Percentiles rank a stretch among this genome's conserved stretches.
phyloP scores from a whole-genome alignment of 2,888 invertebrate species.

The Sceliomorpha sp. region DNA sequence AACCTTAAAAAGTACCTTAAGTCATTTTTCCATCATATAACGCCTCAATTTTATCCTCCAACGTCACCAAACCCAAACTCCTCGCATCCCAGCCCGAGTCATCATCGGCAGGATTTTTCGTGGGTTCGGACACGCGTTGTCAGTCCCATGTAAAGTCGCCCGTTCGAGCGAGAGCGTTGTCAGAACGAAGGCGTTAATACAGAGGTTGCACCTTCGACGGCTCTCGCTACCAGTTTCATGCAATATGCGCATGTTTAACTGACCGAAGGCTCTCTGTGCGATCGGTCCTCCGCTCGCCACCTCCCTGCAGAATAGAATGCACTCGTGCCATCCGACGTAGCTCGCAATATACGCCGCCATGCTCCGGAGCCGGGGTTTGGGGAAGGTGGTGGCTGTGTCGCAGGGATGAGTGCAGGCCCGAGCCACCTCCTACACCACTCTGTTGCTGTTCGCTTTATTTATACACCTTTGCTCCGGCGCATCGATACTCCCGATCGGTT shows the following conservation, averaged over 20 bases:
- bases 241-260: constrained; percentile 81
- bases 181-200: constrained; percentile 78
- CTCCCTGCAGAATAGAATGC: constrained; percentile 53
- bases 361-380: constrained; percentile 14
- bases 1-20: too few species aligned
- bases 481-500: constrained; percentile 19
- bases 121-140: too few species aligned
- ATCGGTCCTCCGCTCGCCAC: constrained; percentile 56
- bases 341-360: constrained; percentile 41
- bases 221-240: constrained; percentile 79
- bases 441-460: constrained; percentile 40
- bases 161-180: too few species aligned
- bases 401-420: constrained; percentile 39
- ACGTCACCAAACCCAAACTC: too few species aligned
- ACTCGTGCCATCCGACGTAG: constrained; percentile 33
- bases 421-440: constrained; percentile 30
- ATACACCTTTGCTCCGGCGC: constrained; percentile 39
- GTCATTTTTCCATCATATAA: too few species aligned
- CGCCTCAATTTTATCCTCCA: too few species aligned
- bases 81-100: too few species aligned
- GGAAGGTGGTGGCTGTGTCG: constrained; percentile 36
- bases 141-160: too few species aligned
- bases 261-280: constrained; percentile 60
- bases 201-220: constrained; percentile 77
- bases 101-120: too few species aligned